Base-by-base conservation (phyloP, 2,888 invertebrate genomes). In the Spodoptera picta region DNA sequence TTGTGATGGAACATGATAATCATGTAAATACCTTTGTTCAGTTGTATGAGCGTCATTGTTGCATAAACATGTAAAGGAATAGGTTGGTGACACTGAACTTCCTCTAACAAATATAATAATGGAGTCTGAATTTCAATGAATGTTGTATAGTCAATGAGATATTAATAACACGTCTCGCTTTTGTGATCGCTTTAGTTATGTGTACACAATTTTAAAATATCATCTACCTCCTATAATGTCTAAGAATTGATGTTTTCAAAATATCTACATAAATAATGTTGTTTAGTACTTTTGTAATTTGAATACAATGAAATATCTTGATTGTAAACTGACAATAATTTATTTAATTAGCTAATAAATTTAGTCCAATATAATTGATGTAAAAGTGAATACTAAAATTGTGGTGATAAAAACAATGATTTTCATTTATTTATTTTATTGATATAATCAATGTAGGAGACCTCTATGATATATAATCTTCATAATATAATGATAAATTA, bases 371-470 rank as follows among this genome's bases (percentile, higher is more conserved):
- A 75, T 73, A 71, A 69, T 67, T 73, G 55, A 73, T 61, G 58
- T 68, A 64, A 43, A 72, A 64, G 58, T 68, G 52, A 64, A 67
- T 73, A 64, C 60, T 62, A 53, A 65, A 76, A 66, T 61, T 73
- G 73, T 71, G 41, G 62, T 62, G 52, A 86, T 73, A 65, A 82
- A 85, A 87, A 87, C 77, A 81, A 70, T 56, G 53, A 62, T 72
- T 70, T 75, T 76, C 81, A 82, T 87, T 87, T 87, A 88, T 87
- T 86, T 88, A 83, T 92, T 92, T 87, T 93, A 93, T 90, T 92
- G 90, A 91, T 89, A 91, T 90, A 75, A 86, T 92, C 87, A 93
- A 93, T 89, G 87, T 92, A 92, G 90, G 88, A 91, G 87, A 91
- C 88, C 84, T 92, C 89, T 92, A 72, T 79, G 91, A 87, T 84